These are phyloP conservation scores for Littorina saxatilis DNA, from an alignment of 1,140 invertebrate genomes.

Conservation along the genomic window DNA sequence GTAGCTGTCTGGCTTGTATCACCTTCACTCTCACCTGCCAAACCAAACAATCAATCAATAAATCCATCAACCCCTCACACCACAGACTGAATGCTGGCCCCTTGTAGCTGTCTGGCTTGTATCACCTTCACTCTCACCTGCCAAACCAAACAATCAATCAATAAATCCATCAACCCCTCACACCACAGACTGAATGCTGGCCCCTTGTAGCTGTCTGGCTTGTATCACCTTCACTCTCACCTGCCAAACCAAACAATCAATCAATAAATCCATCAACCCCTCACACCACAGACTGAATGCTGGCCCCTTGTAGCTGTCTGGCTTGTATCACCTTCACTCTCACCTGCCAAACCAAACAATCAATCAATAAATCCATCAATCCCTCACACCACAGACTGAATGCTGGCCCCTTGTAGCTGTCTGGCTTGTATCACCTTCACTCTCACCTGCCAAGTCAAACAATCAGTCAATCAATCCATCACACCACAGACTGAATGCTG, in stretches of 20 bases:
- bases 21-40: constrained; percentile 77
- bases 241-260: too few species aligned
- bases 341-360: too few species aligned
- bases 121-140: constrained; percentile 76
- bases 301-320: constrained; percentile 75
- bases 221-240: constrained; percentile 76
- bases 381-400: too few species aligned
- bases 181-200: constrained; percentile 76
- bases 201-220: constrained; percentile 75
- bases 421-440: too few species aligned
- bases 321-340: constrained; percentile 76
- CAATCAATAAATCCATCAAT: too few species aligned
- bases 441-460: too few species aligned
- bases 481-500: too few species aligned
- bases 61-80: constrained; percentile 72
- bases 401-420: too few species aligned
- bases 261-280: too few species aligned
- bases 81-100: constrained; percentile 76
- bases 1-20: constrained; percentile 76
- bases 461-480: too few species aligned
- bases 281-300: constrained; percentile 76
- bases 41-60: too few species aligned
- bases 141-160: too few species aligned
- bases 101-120: constrained; percentile 76
- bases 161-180: constrained; percentile 72